These are phyloP conservation scores for Geotrupes spiniger DNA, from an alignment of 2,888 invertebrate species.

Conservation along the genomic window DNA sequence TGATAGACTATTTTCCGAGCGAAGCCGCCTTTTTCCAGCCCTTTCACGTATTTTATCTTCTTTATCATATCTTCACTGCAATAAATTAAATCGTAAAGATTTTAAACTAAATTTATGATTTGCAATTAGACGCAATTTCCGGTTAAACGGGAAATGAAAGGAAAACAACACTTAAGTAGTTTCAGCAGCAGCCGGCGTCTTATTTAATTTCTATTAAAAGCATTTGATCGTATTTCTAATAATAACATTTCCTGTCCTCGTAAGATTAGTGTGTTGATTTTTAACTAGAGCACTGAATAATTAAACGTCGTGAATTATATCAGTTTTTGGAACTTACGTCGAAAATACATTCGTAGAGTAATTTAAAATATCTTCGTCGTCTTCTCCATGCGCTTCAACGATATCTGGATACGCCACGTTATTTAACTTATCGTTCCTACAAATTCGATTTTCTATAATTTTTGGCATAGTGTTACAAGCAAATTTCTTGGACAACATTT, in stretches of 20 bases:
- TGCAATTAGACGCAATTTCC: no score
- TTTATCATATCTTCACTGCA: constrained; percentile 20
- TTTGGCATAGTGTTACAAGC: constrained; percentile 4
- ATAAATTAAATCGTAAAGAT: no score
- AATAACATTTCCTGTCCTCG: no score
- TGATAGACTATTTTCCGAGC: constrained; percentile 25
- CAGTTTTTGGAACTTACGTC: constrained; percentile 12
- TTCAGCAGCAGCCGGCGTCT: no score
- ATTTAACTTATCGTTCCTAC: constrained; percentile 21
- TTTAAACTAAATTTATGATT: no score
- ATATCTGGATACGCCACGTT: constrained; percentile 28
- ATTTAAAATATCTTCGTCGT: constrained; percentile 20
- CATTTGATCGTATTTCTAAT: no score
- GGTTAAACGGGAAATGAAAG: no score
- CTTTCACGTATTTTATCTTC: constrained; percentile 19
- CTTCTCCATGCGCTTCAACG: constrained; percentile 23
- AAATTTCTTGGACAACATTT: background rate
- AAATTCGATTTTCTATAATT: constrained; percentile 19
- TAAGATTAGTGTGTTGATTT: background rate
- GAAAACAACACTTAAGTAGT: no score
- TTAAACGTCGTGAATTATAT: no score
- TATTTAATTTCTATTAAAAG: no score
- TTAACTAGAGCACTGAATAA: background rate
- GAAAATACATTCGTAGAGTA: constrained; percentile 21
- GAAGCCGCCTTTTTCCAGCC: constrained; percentile 12